phyloP scores from a whole-genome alignment of 2,888 invertebrate genomes.

The Latheticus oryzae region DNA sequence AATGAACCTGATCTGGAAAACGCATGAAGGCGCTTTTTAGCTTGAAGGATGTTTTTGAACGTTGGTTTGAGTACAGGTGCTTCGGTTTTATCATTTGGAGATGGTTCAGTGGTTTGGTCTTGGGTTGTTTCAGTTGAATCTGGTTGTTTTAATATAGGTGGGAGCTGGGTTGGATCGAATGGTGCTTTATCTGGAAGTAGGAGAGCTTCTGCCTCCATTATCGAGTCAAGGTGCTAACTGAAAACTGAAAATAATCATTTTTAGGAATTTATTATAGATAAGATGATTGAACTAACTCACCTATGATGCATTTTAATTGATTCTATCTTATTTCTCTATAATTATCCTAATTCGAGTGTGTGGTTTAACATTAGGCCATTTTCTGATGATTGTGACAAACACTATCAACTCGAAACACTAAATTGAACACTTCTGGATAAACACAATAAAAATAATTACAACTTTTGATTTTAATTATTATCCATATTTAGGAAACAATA shows the following conservation, averaged over 20 bases:
- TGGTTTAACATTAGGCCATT: constrained; percentile 13
- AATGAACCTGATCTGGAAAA: constrained; percentile 52
- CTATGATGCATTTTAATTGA: too few relatives aligned
- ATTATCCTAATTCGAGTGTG: too few relatives aligned
- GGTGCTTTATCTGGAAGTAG: constrained; percentile 9
- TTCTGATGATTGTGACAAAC: constrained; percentile 1
- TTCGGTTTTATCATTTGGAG: constrained; percentile 11
- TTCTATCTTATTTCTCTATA: too few relatives aligned
- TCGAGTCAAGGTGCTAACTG: neutral
- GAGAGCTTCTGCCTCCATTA: constrained; percentile 28
- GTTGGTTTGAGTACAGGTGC: constrained; percentile 43
- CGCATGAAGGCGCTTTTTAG: constrained; percentile 61
- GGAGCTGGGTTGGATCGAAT: constrained; percentile 2
- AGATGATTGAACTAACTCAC: too few relatives aligned
- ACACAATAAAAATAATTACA: too few relatives aligned
- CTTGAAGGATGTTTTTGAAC: constrained; percentile 53
- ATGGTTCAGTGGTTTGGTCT: neutral
- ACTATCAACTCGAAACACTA: too few relatives aligned
- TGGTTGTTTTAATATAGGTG: constrained; percentile 18
- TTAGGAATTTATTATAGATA: too few relatives aligned
- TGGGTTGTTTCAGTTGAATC: constrained; percentile 12
- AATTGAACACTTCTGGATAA: neutral
- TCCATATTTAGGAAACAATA: constrained; percentile 26
- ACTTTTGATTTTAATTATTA: constrained; percentile 15
- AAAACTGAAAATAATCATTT: constrained; percentile 8